Evolutionary conservation across 2,888 invertebrate species (phyloP), one percentile per base, ranked within the genome.

Genomic region (Lysandra bellargus): DNA sequence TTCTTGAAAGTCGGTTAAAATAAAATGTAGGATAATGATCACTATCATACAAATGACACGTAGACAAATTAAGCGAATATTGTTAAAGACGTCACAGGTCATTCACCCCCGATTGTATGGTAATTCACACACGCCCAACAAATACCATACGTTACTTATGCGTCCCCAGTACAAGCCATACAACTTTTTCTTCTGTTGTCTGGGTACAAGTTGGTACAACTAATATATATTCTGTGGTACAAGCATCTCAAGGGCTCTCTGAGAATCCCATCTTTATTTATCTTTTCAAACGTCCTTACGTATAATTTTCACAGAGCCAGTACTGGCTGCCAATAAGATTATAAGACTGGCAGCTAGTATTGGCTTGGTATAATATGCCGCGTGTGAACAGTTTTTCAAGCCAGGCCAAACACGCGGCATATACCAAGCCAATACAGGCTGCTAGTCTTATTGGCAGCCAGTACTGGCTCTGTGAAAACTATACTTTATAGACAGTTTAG

Each of bases 81-180:
- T 30, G 64, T 30, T 7, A 23, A 81, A 83, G 85, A 84, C 84
- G 84, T 85, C 85, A 82, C 81, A 60, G 83, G 84, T 83, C 83
- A 78, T 81, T 82, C 83, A 84, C 84, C 85, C 83, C 80, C 79
- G 81, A 84, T 85, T 85, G 85, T 85, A 84, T 85, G 85, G 81
- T 85, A 85, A 84, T 85, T 69, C 69, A 23, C 53, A 37, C 75
- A 57, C 76, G 57, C 57, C 76, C 53, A 30, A 76, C 53, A 57
- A 53, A 76, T 76, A 53, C 76, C 76, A 76, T 57, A 76, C 74
- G 69, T 69, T 69, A 69, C 69, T 17, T 33, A 69, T 69, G 69
- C 33, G 69, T 69, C 69, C 69, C 69, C 69, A 69, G 69, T 69
- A 69, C 69, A 5, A 69, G 69, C 14, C 33, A 69, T 33, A 69